phyloP scores from a whole-genome alignment of 1,140 invertebrate genomes.

The Streblospio benedicti region DNA sequence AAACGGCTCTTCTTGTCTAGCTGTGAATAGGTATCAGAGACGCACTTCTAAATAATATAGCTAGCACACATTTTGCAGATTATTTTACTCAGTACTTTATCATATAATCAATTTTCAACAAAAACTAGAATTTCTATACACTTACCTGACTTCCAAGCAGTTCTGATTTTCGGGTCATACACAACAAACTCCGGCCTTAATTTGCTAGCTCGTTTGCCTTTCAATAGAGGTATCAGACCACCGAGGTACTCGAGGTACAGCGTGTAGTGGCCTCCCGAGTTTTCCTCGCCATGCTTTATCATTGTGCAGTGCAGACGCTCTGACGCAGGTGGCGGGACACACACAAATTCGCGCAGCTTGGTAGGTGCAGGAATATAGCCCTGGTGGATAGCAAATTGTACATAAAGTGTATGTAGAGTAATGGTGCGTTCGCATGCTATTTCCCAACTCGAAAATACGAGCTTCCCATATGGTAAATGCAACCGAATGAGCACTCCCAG shows the following conservation, averaged over 20 bases:
- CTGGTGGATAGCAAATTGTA: constrained; percentile 51
- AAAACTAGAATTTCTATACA: not conserved
- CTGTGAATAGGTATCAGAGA: no score
- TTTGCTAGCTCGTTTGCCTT: constrained; percentile 91
- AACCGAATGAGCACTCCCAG: no score
- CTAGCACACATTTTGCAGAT: no score
- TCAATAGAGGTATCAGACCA: constrained; percentile 87
- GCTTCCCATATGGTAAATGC: not conserved
- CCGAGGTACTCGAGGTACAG: constrained; percentile 91
- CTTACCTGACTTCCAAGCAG: constrained; percentile 22
- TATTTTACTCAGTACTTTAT: no score
- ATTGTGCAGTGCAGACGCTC: constrained; percentile 90
- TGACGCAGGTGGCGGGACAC: constrained; percentile 71
- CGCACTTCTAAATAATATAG: no score
- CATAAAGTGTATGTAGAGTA: not conserved
- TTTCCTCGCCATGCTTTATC: constrained; percentile 81
- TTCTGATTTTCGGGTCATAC: constrained; percentile 66
- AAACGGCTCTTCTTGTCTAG: no score
- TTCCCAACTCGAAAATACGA: no score
- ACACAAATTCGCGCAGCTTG: constrained; percentile 84
- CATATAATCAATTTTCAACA: not conserved
- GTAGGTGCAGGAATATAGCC: constrained; percentile 85
- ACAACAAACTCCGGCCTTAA: constrained; percentile 97
- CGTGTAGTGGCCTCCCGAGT: constrained; percentile 74
- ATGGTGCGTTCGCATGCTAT: not conserved